Percentiles rank a stretch among this genome's conserved stretches.
These are phyloP conservation scores for Takifugu bimaculatus DNA, from an alignment of 2,113 vertebrate genomes.

Conservation along the genomic window DNA sequence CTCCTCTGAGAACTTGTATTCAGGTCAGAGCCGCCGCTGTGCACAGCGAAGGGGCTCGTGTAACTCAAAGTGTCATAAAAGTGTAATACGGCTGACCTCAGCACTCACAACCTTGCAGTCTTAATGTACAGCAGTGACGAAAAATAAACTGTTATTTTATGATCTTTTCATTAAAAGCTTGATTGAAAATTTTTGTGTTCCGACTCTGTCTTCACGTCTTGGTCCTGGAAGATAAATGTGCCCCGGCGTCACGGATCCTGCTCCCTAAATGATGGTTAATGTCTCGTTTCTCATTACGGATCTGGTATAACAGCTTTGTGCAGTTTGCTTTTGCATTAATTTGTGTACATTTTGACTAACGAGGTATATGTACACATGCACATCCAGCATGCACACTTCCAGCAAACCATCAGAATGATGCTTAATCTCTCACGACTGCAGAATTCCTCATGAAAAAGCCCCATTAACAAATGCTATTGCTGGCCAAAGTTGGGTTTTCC, in stretches of 20 bases:
- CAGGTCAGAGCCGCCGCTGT: constrained; percentile 83
- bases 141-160: constrained; percentile 97
- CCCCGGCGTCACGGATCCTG: background rate
- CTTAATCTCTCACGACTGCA: too few relatives aligned
- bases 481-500: too few relatives aligned
- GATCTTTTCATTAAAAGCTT: constrained; percentile 99
- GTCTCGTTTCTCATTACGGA: constrained; percentile 3
- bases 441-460: too few relatives aligned
- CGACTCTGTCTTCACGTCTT: constrained; percentile 2
- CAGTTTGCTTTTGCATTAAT: constrained; percentile 14
- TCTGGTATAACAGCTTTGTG: constrained; percentile 15
- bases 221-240: background rate
- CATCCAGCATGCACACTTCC: constrained; percentile 4
- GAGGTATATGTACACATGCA: constrained; percentile 1
- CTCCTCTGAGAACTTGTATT: constrained; percentile 84
- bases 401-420: too few relatives aligned
- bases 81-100: constrained; percentile 84
- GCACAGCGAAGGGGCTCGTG: constrained; percentile 72
- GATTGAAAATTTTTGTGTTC: constrained; percentile 81
- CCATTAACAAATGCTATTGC: too few relatives aligned
- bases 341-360: constrained; percentile 3
- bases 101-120: constrained; percentile 97
- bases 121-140: constrained; percentile 99
- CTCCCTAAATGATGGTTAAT: background rate
- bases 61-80: constrained; percentile 86